Conservation (phyloP, 2,888 invertebrate genomes). For the Cataglyphis albicans region DNA sequence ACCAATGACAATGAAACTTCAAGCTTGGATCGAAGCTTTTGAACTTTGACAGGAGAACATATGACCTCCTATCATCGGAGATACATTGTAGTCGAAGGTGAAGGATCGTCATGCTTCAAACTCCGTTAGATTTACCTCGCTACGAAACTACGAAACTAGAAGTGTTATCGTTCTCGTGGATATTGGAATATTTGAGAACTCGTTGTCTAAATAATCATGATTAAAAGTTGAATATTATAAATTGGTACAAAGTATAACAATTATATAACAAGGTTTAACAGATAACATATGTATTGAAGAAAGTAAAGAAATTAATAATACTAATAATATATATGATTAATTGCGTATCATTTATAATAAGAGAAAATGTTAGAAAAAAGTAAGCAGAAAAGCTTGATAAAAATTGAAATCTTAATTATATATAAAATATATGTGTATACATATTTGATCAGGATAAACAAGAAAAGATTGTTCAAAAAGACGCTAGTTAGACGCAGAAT, state of each 20-base stretch:
- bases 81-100: conserved; percentile 50
- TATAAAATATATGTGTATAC: neutral
- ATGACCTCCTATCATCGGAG: conserved; percentile 53
- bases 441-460: neutral
- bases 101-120: conserved; percentile 52
- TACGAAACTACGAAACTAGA: conserved; percentile 23
- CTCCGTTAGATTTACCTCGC: conserved; percentile 44
- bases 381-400: neutral
- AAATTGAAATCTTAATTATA: neutral
- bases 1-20: conserved; percentile 57
- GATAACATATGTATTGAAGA: neutral
- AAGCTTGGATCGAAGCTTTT: conserved; percentile 51
- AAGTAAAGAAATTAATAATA: neutral
- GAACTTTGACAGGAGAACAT: conserved; percentile 53
- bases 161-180: conserved; percentile 27
- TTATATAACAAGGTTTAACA: neutral
- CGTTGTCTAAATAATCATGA: conserved; percentile 23
- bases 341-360: neutral
- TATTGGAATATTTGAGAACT: conserved; percentile 34
- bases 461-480: neutral
- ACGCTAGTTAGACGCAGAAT: neutral
- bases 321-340: neutral
- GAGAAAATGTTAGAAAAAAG: neutral
- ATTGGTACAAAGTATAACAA: neutral
- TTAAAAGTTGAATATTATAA: conserved; percentile 1